Evolutionary conservation across 2,113 vertebrate species (phyloP).

Genomic region (Tylochromis polylepis): DNA sequence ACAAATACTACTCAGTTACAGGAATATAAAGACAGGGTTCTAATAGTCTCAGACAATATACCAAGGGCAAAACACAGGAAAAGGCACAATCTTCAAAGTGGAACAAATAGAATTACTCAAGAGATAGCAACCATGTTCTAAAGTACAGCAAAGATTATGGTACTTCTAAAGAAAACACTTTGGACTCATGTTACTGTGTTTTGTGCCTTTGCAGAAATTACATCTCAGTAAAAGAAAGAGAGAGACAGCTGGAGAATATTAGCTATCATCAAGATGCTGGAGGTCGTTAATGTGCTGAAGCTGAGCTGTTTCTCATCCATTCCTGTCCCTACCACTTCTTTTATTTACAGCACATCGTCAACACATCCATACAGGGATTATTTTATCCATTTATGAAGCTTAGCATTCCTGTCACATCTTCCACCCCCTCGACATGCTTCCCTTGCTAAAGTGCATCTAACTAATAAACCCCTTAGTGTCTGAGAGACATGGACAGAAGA

Average conservation of each 20-base stretch:
- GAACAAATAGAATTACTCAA: conserved; percentile 59
- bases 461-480: conserved; percentile 4
- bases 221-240: neutral
- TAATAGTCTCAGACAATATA: neutral
- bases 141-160: conserved; percentile 7
- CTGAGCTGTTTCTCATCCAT: conserved; percentile 17
- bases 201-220: neutral
- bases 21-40: neutral
- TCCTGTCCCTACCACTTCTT: conserved; percentile 4
- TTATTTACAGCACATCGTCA: conserved; percentile 39
- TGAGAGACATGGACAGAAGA: neutral
- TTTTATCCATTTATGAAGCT: conserved; percentile 63
- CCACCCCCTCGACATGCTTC: conserved; percentile 38
- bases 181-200: neutral
- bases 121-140: conserved; percentile 16
- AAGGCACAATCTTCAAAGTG: conserved; percentile 40
- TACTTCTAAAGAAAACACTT: conserved; percentile 13
- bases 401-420: conserved; percentile 63
- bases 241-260: neutral
- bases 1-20: neutral
- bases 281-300: conserved; percentile 10
- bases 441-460: conserved; percentile 7
- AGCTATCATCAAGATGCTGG: neutral
- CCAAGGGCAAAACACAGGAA: conserved; percentile 20
- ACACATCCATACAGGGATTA: conserved; percentile 45